These are phyloP conservation scores for Carassius auratus DNA, from an alignment of 2,113 vertebrate species.

Conservation along the genomic window DNA sequence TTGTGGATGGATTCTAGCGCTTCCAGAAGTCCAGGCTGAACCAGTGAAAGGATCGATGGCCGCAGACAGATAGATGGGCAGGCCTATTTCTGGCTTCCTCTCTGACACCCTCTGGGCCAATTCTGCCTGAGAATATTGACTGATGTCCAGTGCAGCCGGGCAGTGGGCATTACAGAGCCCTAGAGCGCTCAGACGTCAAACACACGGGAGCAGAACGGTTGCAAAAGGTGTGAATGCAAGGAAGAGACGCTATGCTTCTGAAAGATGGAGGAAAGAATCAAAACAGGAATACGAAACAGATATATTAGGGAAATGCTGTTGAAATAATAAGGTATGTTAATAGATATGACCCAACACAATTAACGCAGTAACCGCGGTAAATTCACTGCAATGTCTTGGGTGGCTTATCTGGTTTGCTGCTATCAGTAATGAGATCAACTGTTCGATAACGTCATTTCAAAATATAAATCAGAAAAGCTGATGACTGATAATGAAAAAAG, in stretches of 20 bases:
- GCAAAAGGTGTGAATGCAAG: background rate
- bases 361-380: background rate
- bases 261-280: no score
- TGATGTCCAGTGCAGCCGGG: slow-evolving; percentile 25
- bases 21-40: slow-evolving; percentile 26
- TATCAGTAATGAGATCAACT: background rate
- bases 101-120: slow-evolving; percentile 32
- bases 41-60: slow-evolving; percentile 42
- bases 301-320: background rate
- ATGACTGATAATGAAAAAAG: no score
- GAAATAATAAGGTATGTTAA: background rate
- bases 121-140: slow-evolving; percentile 47
- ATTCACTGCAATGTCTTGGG: background rate
- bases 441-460: background rate
- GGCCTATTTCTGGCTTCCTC: slow-evolving; percentile 48
- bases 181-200: background rate
- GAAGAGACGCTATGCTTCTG: background rate
- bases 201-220: background rate
- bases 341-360: background rate
- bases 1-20: background rate
- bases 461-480: background rate
- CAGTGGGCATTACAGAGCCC: background rate
- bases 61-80: slow-evolving; percentile 46
- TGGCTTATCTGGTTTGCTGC: background rate
- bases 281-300: slow-evolving; percentile 23